These are phyloP conservation scores for Catharus ustulatus DNA, from an alignment of 2,797 vertebrate genomes.

Conservation along the genomic window DNA sequence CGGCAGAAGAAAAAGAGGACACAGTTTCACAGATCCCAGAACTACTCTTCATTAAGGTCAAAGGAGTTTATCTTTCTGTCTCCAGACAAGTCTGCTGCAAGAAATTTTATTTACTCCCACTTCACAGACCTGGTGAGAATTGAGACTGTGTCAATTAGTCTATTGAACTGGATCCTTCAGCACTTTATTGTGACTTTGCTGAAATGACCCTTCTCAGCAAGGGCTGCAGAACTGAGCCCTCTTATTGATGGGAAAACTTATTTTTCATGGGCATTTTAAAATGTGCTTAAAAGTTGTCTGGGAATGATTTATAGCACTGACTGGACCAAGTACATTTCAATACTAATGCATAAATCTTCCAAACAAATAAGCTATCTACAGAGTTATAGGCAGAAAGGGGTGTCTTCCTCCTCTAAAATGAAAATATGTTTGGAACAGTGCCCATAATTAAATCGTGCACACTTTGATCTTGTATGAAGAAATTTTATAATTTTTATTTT, in stretches of 20 bases:
- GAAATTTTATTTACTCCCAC: background rate
- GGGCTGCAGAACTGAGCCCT: background rate
- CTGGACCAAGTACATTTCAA: constrained; percentile 36
- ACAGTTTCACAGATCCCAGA: background rate
- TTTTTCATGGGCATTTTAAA: background rate
- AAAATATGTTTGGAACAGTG: background rate
- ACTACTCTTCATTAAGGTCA: background rate
- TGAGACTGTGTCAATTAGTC: background rate
- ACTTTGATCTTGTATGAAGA: background rate
- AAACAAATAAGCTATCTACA: constrained; percentile 24
- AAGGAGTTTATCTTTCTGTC: background rate
- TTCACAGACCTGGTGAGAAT: background rate
- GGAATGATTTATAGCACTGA: constrained; percentile 31
- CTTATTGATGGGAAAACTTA: background rate
- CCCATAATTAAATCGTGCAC: constrained; percentile 4
- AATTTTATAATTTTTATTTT: background rate
- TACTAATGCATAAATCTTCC: constrained; percentile 38
- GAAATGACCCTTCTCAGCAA: background rate
- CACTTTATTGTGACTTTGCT: background rate
- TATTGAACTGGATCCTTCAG: background rate
- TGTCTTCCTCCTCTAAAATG: background rate
- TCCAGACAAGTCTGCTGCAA: background rate
- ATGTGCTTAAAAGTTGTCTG: background rate
- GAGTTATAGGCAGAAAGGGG: background rate
- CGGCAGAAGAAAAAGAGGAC: background rate